Conservation (phyloP, 2,797 vertebrate genomes). For the Coregonus suidteri region DNA sequence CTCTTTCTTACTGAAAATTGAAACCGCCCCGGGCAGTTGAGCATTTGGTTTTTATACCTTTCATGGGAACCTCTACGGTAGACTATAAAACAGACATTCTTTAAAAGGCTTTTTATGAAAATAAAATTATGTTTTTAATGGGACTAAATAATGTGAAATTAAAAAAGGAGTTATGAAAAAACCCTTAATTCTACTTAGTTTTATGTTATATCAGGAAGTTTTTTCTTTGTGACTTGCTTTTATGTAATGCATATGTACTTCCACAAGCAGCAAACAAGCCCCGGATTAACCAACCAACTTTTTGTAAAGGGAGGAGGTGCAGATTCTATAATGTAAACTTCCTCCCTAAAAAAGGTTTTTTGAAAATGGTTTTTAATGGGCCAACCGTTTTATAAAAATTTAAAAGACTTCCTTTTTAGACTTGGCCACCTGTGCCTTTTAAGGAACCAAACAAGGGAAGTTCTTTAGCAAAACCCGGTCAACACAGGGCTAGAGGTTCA, state of each 20-base stretch:
- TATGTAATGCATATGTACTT: not conserved
- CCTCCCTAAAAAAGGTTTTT: conserved; percentile 39
- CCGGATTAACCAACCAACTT: not conserved
- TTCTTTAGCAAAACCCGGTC: not conserved
- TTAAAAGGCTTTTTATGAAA: not conserved
- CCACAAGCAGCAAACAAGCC: not conserved
- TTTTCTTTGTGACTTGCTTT: not conserved
- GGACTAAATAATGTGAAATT: not conserved
- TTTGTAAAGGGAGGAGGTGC: not conserved
- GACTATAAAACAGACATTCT: not conserved
- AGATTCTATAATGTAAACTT: conserved; percentile 55
- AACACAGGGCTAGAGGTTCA: not conserved
- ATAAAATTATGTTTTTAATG: not conserved
- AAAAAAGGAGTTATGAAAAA: not conserved
- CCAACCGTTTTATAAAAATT: conserved; percentile 34
- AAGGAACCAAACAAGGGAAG: conserved; percentile 50
- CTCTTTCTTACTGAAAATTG: not conserved
- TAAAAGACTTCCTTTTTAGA: conserved; percentile 39
- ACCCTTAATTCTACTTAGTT: not conserved
- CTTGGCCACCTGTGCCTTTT: conserved; percentile 50
- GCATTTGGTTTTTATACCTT: not conserved
- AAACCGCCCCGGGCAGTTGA: not conserved
- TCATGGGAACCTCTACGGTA: not conserved
- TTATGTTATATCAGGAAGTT: conserved; percentile 5
- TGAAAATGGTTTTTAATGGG: conserved; percentile 41